Base-by-base conservation (phyloP, 2,888 invertebrate genomes). In the Fissipunctia ypsillon region DNA sequence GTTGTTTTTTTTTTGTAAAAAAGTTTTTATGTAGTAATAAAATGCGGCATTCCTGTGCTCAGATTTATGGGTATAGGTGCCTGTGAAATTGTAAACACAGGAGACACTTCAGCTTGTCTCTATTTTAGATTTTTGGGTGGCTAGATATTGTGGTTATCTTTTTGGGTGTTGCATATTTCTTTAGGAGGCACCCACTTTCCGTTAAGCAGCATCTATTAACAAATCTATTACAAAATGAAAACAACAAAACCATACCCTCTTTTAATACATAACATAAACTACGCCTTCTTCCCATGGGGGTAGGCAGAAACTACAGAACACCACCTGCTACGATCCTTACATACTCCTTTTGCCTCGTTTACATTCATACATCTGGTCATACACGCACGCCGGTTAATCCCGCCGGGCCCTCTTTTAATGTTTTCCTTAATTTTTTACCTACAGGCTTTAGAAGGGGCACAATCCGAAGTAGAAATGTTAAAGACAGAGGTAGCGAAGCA, bases 391-490 rank as follows among this genome's bases (percentile, higher is more conserved):
- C n/a, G n/a, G n/a, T n/a, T n/a, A n/a, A n/a, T n/a, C n/a, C n/a
- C n/a, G n/a, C n/a, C n/a, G n/a, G n/a, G n/a, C 12, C 12, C 1
- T 28, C 4, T 43, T 28, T 61, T 1, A 7, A 45, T 45, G 14
- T 9, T 54, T 7, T 38, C 31, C 25, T 52, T 31, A 68, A 4
- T 48, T 56, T 31, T 54, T 19, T 28, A 0, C 1, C 9, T 25
- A 56, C 22, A 96, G 96, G 95, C 96, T 66, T 90, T 97, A 73
- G 95, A 96, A 91, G 96, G 95, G 56, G 96, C 97, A 4, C 96
- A 97, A 85, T 94, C 96, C 43, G 97, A 97, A 88, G 95, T 96
- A n/a, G 96, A 97, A 73, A 93, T 95, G 71, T 86, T 95, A 14
- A 95, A 95, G 73, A 90, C 88, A 6, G 95, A 95, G 73, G 88